Conservation (phyloP, 1,140 invertebrate species). For the Pemphigus obesinymphae region DNA sequence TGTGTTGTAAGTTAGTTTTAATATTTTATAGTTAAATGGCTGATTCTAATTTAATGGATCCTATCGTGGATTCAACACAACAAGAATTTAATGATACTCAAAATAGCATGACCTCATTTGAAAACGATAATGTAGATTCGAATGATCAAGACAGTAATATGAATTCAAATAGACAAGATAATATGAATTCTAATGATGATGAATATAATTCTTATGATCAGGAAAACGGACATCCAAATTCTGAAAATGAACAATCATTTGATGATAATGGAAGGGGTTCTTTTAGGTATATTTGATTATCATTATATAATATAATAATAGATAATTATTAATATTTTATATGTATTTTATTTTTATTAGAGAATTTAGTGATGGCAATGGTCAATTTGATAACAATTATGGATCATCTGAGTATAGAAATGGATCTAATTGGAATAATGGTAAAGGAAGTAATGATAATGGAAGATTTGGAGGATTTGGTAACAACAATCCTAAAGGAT, state of each 20-base stretch:
- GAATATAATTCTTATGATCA: conserved; percentile 19
- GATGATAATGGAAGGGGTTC: conserved; percentile 21
- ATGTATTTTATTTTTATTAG: background rate
- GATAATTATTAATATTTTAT: background rate
- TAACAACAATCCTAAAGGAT: background rate
- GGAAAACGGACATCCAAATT: conserved; percentile 18
- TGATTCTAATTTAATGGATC: conserved; percentile 29
- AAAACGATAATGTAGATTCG: conserved; percentile 36
- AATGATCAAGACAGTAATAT: conserved; percentile 38
- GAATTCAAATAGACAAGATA: conserved; percentile 32
- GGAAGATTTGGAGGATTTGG: conserved; percentile 29
- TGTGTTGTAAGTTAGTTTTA: too few relatives aligned
- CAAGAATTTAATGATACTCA: conserved; percentile 33
- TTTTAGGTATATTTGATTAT: conserved; percentile 17
- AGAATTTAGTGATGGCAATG: conserved; percentile 12
- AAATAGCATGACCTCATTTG: conserved; percentile 14
- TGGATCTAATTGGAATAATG: conserved; percentile 19
- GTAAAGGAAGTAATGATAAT: conserved; percentile 19
- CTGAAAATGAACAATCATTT: conserved; percentile 20
- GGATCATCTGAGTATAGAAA: background rate
- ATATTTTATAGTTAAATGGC: conserved; percentile 5
- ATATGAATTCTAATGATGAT: conserved; percentile 24
- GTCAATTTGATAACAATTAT: conserved; percentile 20
- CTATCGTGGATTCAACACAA: conserved; percentile 25
- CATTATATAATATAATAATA: background rate